Conservation (phyloP, 1,140 invertebrate species). For the Myzus persicae region DNA sequence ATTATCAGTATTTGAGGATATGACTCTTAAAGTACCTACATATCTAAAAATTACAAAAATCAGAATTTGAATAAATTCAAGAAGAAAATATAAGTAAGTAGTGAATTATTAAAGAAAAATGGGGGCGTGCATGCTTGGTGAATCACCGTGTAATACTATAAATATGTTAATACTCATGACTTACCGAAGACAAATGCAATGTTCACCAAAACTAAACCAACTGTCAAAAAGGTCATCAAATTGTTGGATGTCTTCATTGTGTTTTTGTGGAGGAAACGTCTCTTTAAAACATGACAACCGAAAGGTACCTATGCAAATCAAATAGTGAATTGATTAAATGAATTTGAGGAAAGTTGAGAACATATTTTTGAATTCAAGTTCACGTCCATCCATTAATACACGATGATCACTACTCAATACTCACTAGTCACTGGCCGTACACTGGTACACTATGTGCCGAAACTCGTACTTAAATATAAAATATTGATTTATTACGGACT, state of each 20-base stretch:
- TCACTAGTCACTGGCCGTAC: background rate
- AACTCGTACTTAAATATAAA: no score
- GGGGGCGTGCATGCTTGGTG: no score
- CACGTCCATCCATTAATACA: background rate
- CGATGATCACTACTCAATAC: background rate
- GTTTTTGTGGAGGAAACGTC: background rate
- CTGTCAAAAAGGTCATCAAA: background rate
- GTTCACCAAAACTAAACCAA: background rate
- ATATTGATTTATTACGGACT: background rate
- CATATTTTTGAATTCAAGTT: background rate
- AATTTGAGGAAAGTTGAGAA: background rate
- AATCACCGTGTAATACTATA: background rate
- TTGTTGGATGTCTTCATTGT: conserved; percentile 3
- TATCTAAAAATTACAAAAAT: background rate
- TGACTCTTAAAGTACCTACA: background rate
- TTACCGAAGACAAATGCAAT: background rate
- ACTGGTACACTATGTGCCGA: background rate
- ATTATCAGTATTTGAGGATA: background rate
- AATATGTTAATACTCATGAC: background rate
- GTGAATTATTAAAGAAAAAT: background rate
- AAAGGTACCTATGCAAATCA: background rate
- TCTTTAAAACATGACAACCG: background rate
- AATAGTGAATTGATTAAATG: background rate
- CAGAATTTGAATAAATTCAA: background rate
- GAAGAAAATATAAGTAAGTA: background rate